Evolutionary conservation across 2,888 invertebrate genomes (phyloP), one percentile per base, ranked within the genome.

Genomic region (Agrochola lota): DNA sequence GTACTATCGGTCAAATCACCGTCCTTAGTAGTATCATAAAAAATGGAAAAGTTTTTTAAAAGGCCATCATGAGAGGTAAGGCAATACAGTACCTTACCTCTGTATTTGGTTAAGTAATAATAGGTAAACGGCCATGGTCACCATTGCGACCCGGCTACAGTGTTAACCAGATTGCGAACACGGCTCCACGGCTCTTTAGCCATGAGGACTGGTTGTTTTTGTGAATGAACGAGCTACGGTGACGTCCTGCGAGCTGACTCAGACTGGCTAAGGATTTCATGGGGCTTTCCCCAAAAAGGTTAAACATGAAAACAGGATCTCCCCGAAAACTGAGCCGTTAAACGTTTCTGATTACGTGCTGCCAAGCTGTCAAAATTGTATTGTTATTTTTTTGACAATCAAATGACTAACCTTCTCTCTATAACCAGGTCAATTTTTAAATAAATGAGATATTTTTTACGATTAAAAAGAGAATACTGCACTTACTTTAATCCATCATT

Each of bases 71-170:
- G 11, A 23, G 35, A 8, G 12, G 8, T 35, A n/a, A 7, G 9
- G 55, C 26, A 26, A 26, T 26, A 3, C 6, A 5, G 6, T 30
- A 30, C 30, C 30, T 30, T 30, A 30, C 30, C 30, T 30, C 30
- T 30, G 30, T 30, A 30, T 30, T 30, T 30, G 30, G 30, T 30
- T 30, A 30, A 30, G 30, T 30, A 1, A 30, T 30, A 30, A 30
- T 30, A 30, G 30, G 43, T 20, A n/a, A 63, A 55, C 30, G 62
- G 52, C n/a, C 76, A 63, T 20, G 76, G 63, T 55, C 63, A 63
- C 30, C 40, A 55, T 49, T 76, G 43, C 78, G 35, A 23, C 49
- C 66, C 11, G 35, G 3, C 49, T 30, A 15, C 26, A 43, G 76
- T 76, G 11, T 35, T 49, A 52, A 15, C 40, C 20, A 59, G 35